Conservation (phyloP, 2,888 invertebrate species). For the Nudaria mundana region DNA sequence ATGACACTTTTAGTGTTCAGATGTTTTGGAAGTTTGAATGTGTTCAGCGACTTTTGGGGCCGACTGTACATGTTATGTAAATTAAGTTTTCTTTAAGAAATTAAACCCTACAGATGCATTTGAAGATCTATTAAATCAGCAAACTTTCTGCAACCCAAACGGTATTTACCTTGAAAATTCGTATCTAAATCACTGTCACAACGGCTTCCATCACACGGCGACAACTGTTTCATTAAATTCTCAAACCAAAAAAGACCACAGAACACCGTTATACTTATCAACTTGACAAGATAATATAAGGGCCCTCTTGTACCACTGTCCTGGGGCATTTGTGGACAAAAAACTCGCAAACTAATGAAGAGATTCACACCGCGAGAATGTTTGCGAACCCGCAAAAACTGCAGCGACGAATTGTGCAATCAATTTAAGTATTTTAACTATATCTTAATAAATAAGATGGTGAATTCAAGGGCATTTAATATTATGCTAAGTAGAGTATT, state of each 20-base stretch:
- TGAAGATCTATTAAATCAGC: too few relatives aligned
- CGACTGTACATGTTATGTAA: too few relatives aligned
- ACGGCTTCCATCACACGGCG: constrained; percentile 4
- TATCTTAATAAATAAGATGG: too few relatives aligned
- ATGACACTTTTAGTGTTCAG: too few relatives aligned
- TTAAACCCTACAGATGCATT: too few relatives aligned
- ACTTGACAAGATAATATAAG: constrained; percentile 50
- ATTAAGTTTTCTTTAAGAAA: too few relatives aligned
- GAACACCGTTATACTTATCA: constrained; percentile 35
- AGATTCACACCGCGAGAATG: constrained; percentile 46
- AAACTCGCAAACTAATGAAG: constrained; percentile 47
- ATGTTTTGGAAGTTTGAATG: too few relatives aligned
- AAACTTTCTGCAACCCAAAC: too few relatives aligned
- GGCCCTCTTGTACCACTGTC: constrained; percentile 24
- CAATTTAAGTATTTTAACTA: too few relatives aligned
- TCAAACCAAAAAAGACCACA: constrained; percentile 18
- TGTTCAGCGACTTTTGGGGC: too few relatives aligned
- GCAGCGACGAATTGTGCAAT: constrained; percentile 16
- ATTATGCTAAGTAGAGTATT: too few relatives aligned
- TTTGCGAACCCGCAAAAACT: constrained; percentile 23
- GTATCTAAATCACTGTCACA: constrained; percentile 10
- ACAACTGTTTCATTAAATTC: constrained; percentile 29
- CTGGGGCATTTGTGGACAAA: constrained; percentile 31
- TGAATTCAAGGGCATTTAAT: too few relatives aligned
- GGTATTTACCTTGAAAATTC: constrained; percentile 11